phyloP scores from a whole-genome alignment of 1,140 invertebrate genomes.

The Hylaeus volcanicus region DNA sequence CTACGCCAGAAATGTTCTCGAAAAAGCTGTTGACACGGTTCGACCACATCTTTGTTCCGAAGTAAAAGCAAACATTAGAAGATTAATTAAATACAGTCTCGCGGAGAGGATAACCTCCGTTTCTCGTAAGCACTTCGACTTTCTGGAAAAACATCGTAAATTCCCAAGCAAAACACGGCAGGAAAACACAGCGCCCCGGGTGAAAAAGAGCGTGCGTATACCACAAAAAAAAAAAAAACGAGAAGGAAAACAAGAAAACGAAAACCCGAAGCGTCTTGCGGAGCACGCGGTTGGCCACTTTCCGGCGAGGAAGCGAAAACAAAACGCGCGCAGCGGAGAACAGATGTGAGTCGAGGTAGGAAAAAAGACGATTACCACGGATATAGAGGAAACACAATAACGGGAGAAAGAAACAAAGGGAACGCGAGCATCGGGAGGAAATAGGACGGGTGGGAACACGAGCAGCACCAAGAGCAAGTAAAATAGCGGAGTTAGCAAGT shows the following conservation, averaged over 20 bases:
- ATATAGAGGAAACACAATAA: slow-evolving; percentile 8
- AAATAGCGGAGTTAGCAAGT: not conserved
- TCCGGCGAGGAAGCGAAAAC: slow-evolving; percentile 5
- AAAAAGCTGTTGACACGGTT: too few relatives aligned
- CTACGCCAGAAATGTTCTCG: too few relatives aligned
- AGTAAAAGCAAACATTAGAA: not conserved
- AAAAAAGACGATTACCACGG: slow-evolving; percentile 2
- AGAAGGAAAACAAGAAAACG: too few relatives aligned
- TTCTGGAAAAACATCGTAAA: not conserved
- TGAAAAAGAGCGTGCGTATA: not conserved
- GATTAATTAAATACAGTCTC: not conserved
- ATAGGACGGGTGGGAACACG: not conserved
- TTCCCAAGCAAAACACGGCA: not conserved
- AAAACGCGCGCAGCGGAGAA: not conserved
- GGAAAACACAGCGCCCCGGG: too few relatives aligned
- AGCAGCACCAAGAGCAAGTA: not conserved
- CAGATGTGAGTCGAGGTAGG: not conserved
- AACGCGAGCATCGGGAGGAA: too few relatives aligned
- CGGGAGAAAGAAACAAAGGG: not conserved
- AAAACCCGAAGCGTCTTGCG: not conserved
- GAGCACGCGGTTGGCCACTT: slow-evolving; percentile 10
- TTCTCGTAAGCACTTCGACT: not conserved
- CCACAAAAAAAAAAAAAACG: not conserved
- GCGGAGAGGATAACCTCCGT: not conserved
- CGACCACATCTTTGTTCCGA: too few relatives aligned